These are phyloP conservation scores for Anoplopoma fimbria DNA, from an alignment of 2,113 vertebrate genomes.

Conservation along the genomic window DNA sequence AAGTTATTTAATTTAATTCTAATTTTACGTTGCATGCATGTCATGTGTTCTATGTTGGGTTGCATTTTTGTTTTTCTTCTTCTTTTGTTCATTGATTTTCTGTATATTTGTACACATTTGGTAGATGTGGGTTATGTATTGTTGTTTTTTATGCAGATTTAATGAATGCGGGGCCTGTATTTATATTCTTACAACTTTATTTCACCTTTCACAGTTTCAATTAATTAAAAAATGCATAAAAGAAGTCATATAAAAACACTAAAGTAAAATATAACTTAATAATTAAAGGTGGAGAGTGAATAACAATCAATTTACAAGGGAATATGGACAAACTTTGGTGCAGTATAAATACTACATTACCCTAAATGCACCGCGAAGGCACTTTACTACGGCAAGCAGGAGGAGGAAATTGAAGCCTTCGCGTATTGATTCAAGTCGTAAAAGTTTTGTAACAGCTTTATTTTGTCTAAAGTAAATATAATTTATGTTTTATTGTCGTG, in stretches of 20 bases:
- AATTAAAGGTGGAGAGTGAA: not conserved
- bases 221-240: not conserved
- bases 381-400: slow-evolving; percentile 35
- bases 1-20: not conserved
- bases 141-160: no score
- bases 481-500: no score
- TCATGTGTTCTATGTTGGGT: not conserved
- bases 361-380: slow-evolving; percentile 5
- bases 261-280: not conserved
- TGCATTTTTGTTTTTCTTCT: not conserved
- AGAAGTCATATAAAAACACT: not conserved
- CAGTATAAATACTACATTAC: slow-evolving; percentile 44
- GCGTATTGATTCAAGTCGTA: rapidly evolving
- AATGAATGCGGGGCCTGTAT: not conserved
- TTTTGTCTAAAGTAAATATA: not conserved
- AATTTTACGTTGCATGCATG: not conserved
- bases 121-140: not conserved
- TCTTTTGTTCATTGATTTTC: not conserved
- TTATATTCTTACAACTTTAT: not conserved
- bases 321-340: not conserved
- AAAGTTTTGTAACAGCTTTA: not conserved
- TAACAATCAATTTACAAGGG: not conserved
- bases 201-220: not conserved
- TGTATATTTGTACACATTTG: not conserved
- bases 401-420: not conserved